Base-by-base conservation (phyloP, 1,140 invertebrate genomes). In the Tribolium madens region DNA sequence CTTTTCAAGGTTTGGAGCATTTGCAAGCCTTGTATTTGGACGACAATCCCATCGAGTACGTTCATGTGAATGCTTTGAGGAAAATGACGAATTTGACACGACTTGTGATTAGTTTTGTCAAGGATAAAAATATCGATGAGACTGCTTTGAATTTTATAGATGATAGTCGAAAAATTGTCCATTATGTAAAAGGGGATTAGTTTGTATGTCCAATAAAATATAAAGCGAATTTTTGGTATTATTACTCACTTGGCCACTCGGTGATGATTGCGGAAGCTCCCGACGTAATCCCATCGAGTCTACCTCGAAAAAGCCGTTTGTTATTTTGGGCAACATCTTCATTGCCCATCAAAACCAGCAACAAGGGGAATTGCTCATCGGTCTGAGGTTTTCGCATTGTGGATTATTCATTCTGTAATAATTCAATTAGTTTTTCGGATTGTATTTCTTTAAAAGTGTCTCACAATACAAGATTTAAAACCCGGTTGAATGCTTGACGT, bases 181-280 rank as follows among this genome's bases (percentile, higher is more conserved):
- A 52, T 33, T 72, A 72, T 50, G 21, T 72, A 2, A 33, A 26
- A 7, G n/a, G 15, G 6, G 17, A 57, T 57, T 57, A 21, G n/a
- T 60, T 4, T 60, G 0, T 15, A 18, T 4, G 10, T 13, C 21
- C 21, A 69, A 33, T 69, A 10, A 18, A 46, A 15, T 14, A 3
- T 72, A 33, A 50, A 47, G 46, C 12, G 5, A 15, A 1, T 42
- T 42, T 0, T 42, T 36, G 33, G 21, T 26, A 4, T 26, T 26
- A 26, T 26, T 26, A 77, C 77, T 81, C 81, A 84, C 83, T 82
- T 78, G 83, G 82, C 73, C 82, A 84, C 42, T 84, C 78, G 6
- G 81, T 83, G 15, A 84, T 80, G 15, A 84, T 79, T 0, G 80
- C 50, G 1, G 78, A 78, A 46, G 82, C 83, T 6, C 83, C 83